Percentiles rank a stretch among this genome's conserved stretches.
Evolutionary conservation across 2,888 invertebrate genomes (phyloP).

Genomic region (Meiosimyza decipiens): DNA sequence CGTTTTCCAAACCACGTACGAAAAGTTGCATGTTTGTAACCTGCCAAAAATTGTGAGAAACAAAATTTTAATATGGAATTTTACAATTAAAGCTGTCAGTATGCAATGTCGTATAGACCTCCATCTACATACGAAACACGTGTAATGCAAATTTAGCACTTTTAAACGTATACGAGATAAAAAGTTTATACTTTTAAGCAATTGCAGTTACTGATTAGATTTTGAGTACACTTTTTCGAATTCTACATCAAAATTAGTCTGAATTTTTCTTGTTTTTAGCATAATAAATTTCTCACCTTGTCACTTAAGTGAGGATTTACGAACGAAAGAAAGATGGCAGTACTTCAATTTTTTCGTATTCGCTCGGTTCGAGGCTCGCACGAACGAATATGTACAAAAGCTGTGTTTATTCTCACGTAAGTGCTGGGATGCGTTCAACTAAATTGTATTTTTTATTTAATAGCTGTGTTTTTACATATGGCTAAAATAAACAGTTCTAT

Average conservation of each 20-base stretch:
- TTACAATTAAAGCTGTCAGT: background rate
- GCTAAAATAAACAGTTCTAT: no score
- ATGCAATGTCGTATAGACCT: background rate
- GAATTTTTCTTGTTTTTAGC: background rate
- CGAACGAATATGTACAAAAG: no score
- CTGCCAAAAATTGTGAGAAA: slow-evolving; percentile 45
- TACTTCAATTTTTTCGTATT: slow-evolving; percentile 33
- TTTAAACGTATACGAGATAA: no score
- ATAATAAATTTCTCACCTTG: slow-evolving; percentile 57
- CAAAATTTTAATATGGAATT: slow-evolving; percentile 40
- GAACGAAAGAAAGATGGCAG: slow-evolving; percentile 63
- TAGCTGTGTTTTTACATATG: no score
- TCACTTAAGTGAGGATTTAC: slow-evolving; percentile 60
- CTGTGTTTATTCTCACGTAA: no score
- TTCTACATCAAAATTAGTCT: no score
- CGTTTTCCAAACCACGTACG: slow-evolving; percentile 65
- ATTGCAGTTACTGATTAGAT: no score
- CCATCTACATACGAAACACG: slow-evolving; percentile 53
- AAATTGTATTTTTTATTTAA: no score
- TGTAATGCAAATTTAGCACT: slow-evolving; percentile 45
- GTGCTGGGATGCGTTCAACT: no score
- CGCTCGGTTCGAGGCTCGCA: slow-evolving; percentile 37
- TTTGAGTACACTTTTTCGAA: no score
- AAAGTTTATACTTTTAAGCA: no score
- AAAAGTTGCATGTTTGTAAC: slow-evolving; percentile 64